Evolutionary conservation across 2,797 vertebrate genomes (phyloP), one percentile per base, ranked within the genome.

Genomic region (Leuciscus waleckii): DNA sequence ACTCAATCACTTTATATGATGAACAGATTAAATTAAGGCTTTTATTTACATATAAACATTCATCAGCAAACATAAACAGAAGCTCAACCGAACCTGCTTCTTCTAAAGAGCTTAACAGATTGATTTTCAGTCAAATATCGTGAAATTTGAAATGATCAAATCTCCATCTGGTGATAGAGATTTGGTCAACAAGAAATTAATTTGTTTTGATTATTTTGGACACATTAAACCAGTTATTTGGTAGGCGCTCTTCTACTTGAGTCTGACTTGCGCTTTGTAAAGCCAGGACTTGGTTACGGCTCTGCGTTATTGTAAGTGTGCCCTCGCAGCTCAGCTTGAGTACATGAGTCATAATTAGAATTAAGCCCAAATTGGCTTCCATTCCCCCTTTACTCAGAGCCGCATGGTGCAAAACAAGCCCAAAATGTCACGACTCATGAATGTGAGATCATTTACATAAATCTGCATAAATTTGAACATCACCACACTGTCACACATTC

Each of bases 321-420:
- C 71, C 58, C 83, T 79, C 3, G 14, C 75, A 79, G 83, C 75
- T 84, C 49, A 70, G 75, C 76, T 79, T 79, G 58, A 78, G 83
- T 65, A 79, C 65, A 84, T 78, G 83, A 84, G 74, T 84, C 75
- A 84, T 84, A 84, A 84, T 84, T 84, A 79, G 65, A 84, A 84
- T 69, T 84, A 43, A 46, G 65, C 83, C 83, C 70, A 84, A 84
- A 84, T 84, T 84, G 83, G 75, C 83, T 84, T 79, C 78, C 51
- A 58, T 84, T 78, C 51, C 83, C 83, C 17, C 37, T 69, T 69
- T 69, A 78, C 83, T 78, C 74, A 70, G 83, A 84, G 75, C 83
- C 21, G 26, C 71, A 83, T 76, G 43, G 61, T 83, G 71, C 83
- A 79, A 84, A 84, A 79, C 83, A 84, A 84, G 83, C 83, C 65